Evolutionary conservation across 2,888 invertebrate species (phyloP).

Genomic region (Oligia strigilis): DNA sequence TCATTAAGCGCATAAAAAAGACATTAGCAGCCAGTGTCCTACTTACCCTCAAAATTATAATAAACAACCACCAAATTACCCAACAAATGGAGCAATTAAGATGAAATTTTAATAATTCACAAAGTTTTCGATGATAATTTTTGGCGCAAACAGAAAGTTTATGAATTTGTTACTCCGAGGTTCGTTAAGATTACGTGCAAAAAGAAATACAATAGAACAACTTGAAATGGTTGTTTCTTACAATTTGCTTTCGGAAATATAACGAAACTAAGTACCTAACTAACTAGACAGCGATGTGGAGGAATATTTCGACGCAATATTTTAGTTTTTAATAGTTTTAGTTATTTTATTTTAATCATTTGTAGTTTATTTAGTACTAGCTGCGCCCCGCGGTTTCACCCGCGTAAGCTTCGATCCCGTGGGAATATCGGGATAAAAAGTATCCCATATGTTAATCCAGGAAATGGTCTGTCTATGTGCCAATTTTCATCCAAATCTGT

Average conservation of each 20-base stretch:
- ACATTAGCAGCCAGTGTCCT: not conserved
- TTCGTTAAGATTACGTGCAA: conserved; percentile 49
- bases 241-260: not conserved
- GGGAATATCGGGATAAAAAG: no score
- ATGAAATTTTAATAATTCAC: conserved; percentile 56
- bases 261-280: not conserved
- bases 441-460: no score
- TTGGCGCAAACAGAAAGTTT: conserved; percentile 55
- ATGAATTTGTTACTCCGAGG: conserved; percentile 51
- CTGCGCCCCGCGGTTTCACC: no score
- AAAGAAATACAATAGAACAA: conserved; percentile 39
- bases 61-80: conserved; percentile 31
- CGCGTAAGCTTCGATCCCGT: no score
- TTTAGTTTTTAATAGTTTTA: no score
- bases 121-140: conserved; percentile 60
- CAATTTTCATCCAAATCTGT: no score
- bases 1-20: not conserved
- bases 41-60: not conserved
- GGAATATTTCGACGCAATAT: no score
- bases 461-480: no score
- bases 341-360: no score
- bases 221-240: conserved; percentile 14
- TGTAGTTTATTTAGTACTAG: no score
- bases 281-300: no score
- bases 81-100: conserved; percentile 60